Conservation (phyloP, 2,797 vertebrate species). For the Mormyrus hasselquistii region DNA sequence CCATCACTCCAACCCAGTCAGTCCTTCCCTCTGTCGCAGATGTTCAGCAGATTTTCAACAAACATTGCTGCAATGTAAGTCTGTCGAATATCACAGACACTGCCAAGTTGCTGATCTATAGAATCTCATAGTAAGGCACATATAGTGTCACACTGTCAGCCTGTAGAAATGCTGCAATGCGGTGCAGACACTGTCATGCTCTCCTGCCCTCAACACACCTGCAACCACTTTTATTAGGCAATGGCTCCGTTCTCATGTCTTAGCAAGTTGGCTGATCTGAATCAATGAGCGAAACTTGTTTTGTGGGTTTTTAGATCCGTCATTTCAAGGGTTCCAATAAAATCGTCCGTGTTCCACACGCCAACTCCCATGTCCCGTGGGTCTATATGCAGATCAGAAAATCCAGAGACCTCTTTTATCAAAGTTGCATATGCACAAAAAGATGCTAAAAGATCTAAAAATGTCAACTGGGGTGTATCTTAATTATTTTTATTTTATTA, state of each 20-base stretch:
- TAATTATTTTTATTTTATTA: not conserved
- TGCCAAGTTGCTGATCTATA: not conserved
- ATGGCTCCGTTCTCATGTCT: not conserved
- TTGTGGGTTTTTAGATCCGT: not conserved
- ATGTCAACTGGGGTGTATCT: not conserved
- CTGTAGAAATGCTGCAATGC: not conserved
- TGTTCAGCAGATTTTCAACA: constrained; percentile 42
- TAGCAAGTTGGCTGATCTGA: not conserved
- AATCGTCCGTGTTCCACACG: not conserved
- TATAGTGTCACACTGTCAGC: not conserved
- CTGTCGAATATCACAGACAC: not conserved
- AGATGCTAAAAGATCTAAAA: not conserved
- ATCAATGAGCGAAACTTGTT: not conserved
- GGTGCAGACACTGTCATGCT: not conserved
- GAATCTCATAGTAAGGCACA: not conserved
- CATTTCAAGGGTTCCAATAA: not conserved
- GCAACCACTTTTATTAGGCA: not conserved
- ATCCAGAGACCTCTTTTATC: not conserved
- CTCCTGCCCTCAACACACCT: not conserved
- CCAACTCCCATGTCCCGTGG: not conserved
- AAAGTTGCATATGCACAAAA: not conserved
- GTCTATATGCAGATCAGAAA: not conserved
- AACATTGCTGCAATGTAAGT: constrained; percentile 54
- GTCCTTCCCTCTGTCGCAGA: constrained; percentile 44
- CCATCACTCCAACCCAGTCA: constrained; percentile 28